Conservation (phyloP, 2,797 vertebrate species). For the Lateolabrax maculatus region DNA sequence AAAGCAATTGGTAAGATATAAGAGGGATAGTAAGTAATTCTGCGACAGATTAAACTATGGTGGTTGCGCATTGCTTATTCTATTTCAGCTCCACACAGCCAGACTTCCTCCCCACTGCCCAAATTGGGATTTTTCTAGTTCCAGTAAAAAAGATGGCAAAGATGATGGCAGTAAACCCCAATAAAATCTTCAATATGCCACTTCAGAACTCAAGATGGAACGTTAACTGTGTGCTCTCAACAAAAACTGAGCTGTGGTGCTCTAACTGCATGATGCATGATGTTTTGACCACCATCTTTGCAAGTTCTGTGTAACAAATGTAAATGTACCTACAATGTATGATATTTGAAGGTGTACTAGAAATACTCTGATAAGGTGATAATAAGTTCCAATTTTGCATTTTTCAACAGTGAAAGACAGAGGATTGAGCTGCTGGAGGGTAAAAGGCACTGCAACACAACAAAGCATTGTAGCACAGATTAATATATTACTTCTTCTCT, state of each 20-base stretch:
- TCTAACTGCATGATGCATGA: not conserved
- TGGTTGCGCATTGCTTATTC: not conserved
- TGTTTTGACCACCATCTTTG: not conserved
- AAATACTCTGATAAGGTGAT: not conserved
- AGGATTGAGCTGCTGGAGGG: not conserved
- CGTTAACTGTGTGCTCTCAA: not conserved
- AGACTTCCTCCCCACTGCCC: not conserved
- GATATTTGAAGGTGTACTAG: not conserved
- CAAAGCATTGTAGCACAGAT: not conserved
- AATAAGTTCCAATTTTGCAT: not conserved
- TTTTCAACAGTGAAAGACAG: not conserved
- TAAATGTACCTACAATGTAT: not conserved
- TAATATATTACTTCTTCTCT: not conserved
- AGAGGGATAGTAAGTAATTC: not conserved
- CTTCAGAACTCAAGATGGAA: not conserved
- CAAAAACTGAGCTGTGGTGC: not conserved
- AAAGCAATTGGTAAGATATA: not conserved
- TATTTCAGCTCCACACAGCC: not conserved
- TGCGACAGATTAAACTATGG: not conserved
- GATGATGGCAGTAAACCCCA: not conserved
- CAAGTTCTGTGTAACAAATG: not conserved
- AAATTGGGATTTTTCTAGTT: slow-evolving; percentile 3
- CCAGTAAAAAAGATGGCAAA: not conserved
- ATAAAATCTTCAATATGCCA: not conserved
- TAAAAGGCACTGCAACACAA: not conserved